Evolutionary conservation across 2,113 vertebrate genomes (phyloP), one percentile per base, ranked within the genome.

Genomic region (Chlorodrepanis virens): DNA sequence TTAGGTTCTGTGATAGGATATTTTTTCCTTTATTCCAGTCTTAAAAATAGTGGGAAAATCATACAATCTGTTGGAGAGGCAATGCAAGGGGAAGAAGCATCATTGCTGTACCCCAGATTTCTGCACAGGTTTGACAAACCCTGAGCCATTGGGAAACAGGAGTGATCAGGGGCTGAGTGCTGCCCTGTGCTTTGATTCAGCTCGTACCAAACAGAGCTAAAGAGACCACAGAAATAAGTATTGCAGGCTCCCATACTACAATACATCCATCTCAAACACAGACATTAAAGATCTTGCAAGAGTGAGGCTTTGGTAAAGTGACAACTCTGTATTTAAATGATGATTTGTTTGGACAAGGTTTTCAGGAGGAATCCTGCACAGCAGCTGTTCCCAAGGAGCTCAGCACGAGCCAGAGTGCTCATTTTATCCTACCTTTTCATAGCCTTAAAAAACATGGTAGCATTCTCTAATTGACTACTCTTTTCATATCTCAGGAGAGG

Each of bases 321-420:
- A 87, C 56, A 83, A 70, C 74, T 86, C 80, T 54, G 59, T 93
- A 86, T 86, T 92, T 90, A 92, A 90, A 75, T 60, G 63, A 85
- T 63, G 52, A 89, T 87, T 93, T 94, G 80, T 95, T 93, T 93
- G 83, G 83, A 90, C 86, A 92, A 88, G 72, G 76, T 88, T 93
- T 94, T 95, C 89, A 63, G 59, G 47, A 79, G 56, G 64, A 94
- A 87, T 77, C 88, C 71, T 70, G 79, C 59, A 57, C 0, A 12
- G 82, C 75, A 95, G 86, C 90, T 83, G 71, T 35, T 94, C 54
- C 68, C 53, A 87, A 82, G 1, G 1, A 93, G 52, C 60, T 88
- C 86, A 57, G 87, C 81, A 70, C 1, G 1, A 96, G 87, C 39
- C 35, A 39, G n/a, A 87, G 60, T 2, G 2, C 60, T 89, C 72